Conservation (phyloP, 2,888 invertebrate genomes). For the Trissolcus brochymenae region DNA sequence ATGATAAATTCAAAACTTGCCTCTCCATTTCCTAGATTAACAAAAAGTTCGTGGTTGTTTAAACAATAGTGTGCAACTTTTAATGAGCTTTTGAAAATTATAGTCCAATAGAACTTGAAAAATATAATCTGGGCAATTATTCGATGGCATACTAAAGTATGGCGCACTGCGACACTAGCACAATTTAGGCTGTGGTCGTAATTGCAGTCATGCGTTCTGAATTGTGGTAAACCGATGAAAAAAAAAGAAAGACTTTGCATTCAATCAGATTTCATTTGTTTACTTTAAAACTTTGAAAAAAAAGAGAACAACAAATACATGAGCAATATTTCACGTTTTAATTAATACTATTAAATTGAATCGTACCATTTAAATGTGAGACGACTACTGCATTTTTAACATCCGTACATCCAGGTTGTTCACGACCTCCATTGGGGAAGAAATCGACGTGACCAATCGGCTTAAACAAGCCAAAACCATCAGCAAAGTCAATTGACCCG, state of each 20-base stretch:
- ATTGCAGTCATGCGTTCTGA: conserved; percentile 8
- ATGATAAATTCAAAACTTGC: conserved; percentile 3
- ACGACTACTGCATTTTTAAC: conserved; percentile 79
- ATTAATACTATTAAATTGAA: neutral
- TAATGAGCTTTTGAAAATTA: conserved; percentile 7
- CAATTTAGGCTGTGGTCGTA: conserved; percentile 9
- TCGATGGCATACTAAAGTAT: conserved; percentile 1
- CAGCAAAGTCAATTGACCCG: conserved; percentile 79
- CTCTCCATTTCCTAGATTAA: too few relatives aligned
- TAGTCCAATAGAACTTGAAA: conserved; percentile 1
- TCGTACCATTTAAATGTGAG: conserved; percentile 78
- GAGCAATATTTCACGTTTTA: too few relatives aligned
- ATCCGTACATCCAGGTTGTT: conserved; percentile 80
- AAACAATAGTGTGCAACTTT: conserved; percentile 2
- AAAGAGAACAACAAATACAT: too few relatives aligned
- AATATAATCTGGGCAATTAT: conserved; percentile 12
- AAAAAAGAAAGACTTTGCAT: too few relatives aligned
- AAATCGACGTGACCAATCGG: conserved; percentile 81
- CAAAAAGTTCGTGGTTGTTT: too few relatives aligned
- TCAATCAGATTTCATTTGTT: too few relatives aligned
- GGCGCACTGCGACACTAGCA: conserved; percentile 36
- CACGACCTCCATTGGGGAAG: conserved; percentile 80
- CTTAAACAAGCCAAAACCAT: conserved; percentile 80
- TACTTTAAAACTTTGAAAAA: too few relatives aligned
- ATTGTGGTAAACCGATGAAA: too few relatives aligned